Conservation (phyloP, 2,888 invertebrate species). For the Lysandra bellargus region DNA sequence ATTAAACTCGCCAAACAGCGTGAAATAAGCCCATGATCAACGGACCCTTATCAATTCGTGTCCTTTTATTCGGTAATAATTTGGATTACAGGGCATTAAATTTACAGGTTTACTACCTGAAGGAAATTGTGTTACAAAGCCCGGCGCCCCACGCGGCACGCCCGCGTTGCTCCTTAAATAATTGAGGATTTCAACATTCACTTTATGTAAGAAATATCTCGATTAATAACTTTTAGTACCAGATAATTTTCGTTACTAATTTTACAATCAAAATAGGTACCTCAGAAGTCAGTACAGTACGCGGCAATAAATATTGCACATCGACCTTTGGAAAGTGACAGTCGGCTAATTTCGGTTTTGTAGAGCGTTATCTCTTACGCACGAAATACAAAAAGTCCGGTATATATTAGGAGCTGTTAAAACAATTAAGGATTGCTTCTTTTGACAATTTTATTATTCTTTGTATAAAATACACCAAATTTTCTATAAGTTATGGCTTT, state of each 20-base stretch:
- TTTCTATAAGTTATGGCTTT: too few relatives aligned
- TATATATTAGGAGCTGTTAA: too few relatives aligned
- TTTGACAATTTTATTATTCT: too few relatives aligned
- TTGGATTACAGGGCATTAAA: constrained; percentile 10
- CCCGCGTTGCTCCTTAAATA: background rate
- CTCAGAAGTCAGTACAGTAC: too few relatives aligned
- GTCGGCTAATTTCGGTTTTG: too few relatives aligned
- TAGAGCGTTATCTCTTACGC: too few relatives aligned
- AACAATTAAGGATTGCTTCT: too few relatives aligned
- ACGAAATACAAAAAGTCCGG: too few relatives aligned
- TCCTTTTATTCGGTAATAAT: constrained; percentile 18
- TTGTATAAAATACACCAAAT: too few relatives aligned
- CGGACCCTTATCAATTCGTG: constrained; percentile 13
- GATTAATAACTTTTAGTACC: background rate
- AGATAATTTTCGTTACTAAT: background rate
- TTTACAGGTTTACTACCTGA: background rate
- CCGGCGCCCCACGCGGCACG: background rate
- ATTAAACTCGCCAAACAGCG: constrained; percentile 24
- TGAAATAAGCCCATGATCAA: constrained; percentile 16
- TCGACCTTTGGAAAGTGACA: too few relatives aligned
- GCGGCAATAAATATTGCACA: too few relatives aligned
- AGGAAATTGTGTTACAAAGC: background rate
- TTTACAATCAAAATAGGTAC: too few relatives aligned
- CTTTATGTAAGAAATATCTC: background rate
- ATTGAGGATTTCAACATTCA: background rate